Evolutionary conservation across 2,113 vertebrate species (phyloP), one percentile per base, ranked within the genome.

Genomic region (Salvator merianae): DNA sequence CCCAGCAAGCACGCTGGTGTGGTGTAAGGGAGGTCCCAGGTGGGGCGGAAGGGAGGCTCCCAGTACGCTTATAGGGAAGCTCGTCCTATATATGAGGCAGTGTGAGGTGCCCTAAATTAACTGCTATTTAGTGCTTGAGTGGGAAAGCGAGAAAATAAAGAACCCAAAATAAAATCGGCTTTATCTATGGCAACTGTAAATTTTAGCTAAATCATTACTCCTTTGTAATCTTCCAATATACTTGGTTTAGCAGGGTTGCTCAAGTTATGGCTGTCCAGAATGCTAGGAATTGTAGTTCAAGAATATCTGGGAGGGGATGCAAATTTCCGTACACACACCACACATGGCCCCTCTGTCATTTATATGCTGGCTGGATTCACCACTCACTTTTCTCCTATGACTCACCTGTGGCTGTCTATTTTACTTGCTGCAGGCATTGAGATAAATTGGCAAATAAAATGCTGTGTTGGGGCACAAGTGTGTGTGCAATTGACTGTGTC

Each of bases 381-480:
- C 26, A 55, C 47, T 70, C 4, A 28, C 43, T 50, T 36, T 80
- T 32, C 8, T 66, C n/a, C 68, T 80, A 43, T 80, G 30, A 20
- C 5, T 32, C 40, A 24, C 40, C 28, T 32, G 28, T 16, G 53
- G 24, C 38, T 65, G 20, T 62, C 22, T 40, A 30, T 63, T 78
- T 43, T 77, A 73, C 53, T 79, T 86, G 20, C 22, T 26, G n/a
- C 9, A 87, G 59, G 65, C 74, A 59, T 77, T 43, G 34, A 5
- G 84, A 69, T 10, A 63, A 79, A 76, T 24, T 43, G 77, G 3
- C 0, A 62, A 53, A 84, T 90, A 68, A 77, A 81, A 43, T 62
- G 26, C 13, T 63, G 34, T 77, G 36, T 26, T 50, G 47, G 38
- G 3, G 4, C 74, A 86, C 89, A 55, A 28, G 79, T 50, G 40